Evolutionary conservation across 2,888 invertebrate genomes (phyloP).

Genomic region (Octodonta nipae): DNA sequence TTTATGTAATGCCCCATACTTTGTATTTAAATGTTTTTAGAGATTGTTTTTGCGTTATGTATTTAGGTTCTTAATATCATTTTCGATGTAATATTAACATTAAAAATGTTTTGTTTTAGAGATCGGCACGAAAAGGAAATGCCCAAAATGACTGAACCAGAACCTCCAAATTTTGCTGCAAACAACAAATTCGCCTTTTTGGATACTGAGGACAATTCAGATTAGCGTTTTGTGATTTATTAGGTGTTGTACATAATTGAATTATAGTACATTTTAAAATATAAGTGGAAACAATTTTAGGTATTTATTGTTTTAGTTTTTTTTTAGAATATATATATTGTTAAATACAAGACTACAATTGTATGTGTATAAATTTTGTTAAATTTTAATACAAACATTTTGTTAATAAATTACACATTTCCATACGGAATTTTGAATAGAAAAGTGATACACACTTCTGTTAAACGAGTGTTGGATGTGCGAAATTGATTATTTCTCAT

Average conservation of each 20-base stretch:
- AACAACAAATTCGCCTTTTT: conserved; percentile 65
- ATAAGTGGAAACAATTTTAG: conserved; percentile 16
- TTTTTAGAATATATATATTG: conserved; percentile 19
- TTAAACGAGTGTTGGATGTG: too few species aligned
- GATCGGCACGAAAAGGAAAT: conserved; percentile 44
- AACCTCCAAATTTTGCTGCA: conserved; percentile 63
- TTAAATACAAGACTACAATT: conserved; percentile 17
- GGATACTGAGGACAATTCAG: conserved; percentile 44
- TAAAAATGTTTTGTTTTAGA: too few species aligned
- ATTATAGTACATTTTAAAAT: conserved; percentile 11
- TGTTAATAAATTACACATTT: too few species aligned
- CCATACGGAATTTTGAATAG: too few species aligned
- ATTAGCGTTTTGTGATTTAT: conserved; percentile 10
- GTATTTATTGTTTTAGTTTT: conserved; percentile 23
- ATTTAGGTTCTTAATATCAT: too few species aligned
- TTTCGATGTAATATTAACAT: too few species aligned
- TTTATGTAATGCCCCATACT: too few species aligned
- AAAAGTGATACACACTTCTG: too few species aligned
- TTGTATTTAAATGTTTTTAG: too few species aligned
- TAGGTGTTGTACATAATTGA: conserved; percentile 10
- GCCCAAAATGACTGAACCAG: conserved; percentile 61
- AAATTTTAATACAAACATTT: conserved; percentile 18
- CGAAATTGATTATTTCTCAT: too few species aligned
- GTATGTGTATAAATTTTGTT: conserved; percentile 23
- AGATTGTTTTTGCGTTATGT: too few species aligned